Evolutionary conservation across 2,888 invertebrate genomes (phyloP), one percentile per base, ranked within the genome.

Genomic region (Meteorus colon): DNA sequence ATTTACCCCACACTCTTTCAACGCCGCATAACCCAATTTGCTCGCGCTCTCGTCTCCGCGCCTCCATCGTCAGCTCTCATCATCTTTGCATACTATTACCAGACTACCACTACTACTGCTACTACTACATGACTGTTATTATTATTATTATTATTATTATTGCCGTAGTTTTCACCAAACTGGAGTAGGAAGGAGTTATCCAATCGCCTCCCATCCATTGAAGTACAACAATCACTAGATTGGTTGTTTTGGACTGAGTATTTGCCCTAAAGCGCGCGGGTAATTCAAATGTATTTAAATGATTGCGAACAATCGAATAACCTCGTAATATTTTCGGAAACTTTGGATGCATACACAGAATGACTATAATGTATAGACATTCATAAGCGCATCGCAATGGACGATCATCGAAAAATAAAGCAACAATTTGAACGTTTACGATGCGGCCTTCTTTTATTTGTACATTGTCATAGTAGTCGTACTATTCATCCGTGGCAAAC

Each of bases 1-100:
- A 95, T 87, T 93, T 93, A 37, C 93, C 94, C 96, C 96, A 96
- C 69, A 95, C 91, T 77, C 92, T 91, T 2, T 92, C 90, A 27
- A 93, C 92, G 10, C 95, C 95, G 77, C 93, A 90, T 82, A 93
- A 91, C 1, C 96, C 95, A 63, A 96, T 94, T 78, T 92, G 90
- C 85, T 96, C 96, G 66, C 96, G 90, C 84, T 96, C 94, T 82
- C 93, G 92, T 74, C 96, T 90, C 74, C 96, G 90, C 0, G 93
- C 92, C 83, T 95, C 95, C 90, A 95, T 91, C 74, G 77, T 81
- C n/a, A 24, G 24, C 24, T 24, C 24, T 24, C 24, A 24, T 24
- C 24, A 24, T 24, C 24, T 24, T 24, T 24, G 24, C 24, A 24
- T 24, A 24, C 24, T 24, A 24, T 1, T 24, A 45, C 3, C 8